Conservation (phyloP, 2,888 invertebrate species). For the Lepidocyrtinus sp. region DNA sequence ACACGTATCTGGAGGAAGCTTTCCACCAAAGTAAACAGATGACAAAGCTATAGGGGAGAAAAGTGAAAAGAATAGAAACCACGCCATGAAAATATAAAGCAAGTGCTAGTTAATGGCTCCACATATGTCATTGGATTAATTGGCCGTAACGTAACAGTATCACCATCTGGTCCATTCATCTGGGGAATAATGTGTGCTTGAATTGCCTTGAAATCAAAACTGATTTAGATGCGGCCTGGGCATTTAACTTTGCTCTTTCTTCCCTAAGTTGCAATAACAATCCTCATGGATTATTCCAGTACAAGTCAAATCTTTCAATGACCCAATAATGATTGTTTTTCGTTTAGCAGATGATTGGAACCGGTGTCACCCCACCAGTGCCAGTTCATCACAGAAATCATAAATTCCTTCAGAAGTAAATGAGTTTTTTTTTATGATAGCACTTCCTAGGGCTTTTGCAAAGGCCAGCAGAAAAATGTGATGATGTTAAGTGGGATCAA, state of each 20-base stretch:
- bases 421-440: slow-evolving; percentile 37
- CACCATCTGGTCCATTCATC: slow-evolving; percentile 48
- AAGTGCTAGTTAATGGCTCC: slow-evolving; percentile 54
- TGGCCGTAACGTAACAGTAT: slow-evolving; percentile 53
- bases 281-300: neutral
- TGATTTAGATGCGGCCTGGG: neutral
- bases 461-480: slow-evolving; percentile 41
- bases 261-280: neutral
- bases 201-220: neutral
- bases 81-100: slow-evolving; percentile 38
- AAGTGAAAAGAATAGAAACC: slow-evolving; percentile 17
- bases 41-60: slow-evolving; percentile 8
- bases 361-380: neutral
- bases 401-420: slow-evolving; percentile 41
- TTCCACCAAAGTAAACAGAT: neutral
- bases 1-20: too few species aligned
- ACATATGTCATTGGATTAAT: slow-evolving; percentile 55
- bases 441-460: slow-evolving; percentile 34
- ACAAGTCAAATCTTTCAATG: neutral
- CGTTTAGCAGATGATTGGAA: too few species aligned
- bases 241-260: neutral
- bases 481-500: slow-evolving; percentile 28
- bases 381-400: slow-evolving; percentile 39
- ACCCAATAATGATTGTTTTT: neutral
- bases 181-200: neutral